Conservation (phyloP, 2,113 vertebrate species). For the Muscicapa adusta region DNA sequence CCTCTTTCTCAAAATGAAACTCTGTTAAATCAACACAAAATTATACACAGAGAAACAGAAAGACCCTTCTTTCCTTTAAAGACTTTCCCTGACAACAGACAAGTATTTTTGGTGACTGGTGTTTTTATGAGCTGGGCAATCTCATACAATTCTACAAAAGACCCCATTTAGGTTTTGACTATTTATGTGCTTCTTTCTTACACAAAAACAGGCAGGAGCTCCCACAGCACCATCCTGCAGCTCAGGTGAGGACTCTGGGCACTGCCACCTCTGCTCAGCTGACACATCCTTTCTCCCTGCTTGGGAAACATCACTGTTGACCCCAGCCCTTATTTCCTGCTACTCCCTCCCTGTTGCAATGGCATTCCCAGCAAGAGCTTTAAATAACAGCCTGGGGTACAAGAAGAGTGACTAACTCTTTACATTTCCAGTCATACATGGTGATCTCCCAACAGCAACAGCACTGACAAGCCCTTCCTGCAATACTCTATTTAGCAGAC, state of each 20-base stretch:
- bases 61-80: neutral
- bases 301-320: neutral
- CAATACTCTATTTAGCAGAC: neutral
- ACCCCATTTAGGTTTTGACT: neutral
- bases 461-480: neutral
- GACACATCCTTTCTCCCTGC: neutral
- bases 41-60: neutral
- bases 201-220: neutral
- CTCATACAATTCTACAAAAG: fast-evolving
- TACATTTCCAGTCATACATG: neutral
- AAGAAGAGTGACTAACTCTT: conserved; percentile 4
- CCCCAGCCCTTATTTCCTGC: conserved; percentile 49
- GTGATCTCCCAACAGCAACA: neutral
- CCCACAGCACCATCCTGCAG: neutral
- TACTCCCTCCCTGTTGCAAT: neutral
- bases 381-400: neutral
- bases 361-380: neutral
- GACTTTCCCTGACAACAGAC: fast-evolving
- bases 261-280: neutral
- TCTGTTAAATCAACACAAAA: neutral
- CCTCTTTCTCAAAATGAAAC: neutral
- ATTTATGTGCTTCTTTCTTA: neutral
- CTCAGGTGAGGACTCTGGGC: neutral
- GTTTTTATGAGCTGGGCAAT: neutral
- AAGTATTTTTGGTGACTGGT: neutral